phyloP scores from a whole-genome alignment of 2,888 invertebrate species.

The Terebella lapidaria region DNA sequence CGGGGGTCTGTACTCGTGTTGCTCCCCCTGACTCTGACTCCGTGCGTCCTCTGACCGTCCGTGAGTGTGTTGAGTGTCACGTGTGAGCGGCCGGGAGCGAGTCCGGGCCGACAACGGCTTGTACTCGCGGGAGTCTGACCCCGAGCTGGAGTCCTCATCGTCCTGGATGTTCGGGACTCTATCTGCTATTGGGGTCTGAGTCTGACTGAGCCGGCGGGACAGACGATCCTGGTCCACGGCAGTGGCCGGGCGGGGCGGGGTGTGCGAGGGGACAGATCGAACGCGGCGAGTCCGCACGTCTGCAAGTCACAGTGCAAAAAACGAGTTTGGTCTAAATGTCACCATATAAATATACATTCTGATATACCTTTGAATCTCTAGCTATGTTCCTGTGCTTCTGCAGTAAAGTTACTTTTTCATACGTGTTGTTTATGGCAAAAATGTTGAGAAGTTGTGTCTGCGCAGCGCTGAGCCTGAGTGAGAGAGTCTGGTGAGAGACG shows the following conservation, averaged over 20 bases:
- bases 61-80: background rate
- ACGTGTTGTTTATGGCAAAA: too few species aligned
- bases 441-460: too few species aligned
- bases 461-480: too few species aligned
- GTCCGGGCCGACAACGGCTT: background rate
- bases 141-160: background rate
- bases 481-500: too few species aligned
- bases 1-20: background rate
- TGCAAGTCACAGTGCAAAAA: too few species aligned
- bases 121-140: background rate
- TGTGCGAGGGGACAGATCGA: too few species aligned
- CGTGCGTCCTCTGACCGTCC: background rate
- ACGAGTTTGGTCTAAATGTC: too few species aligned
- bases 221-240: background rate
- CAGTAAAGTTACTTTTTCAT: too few species aligned
- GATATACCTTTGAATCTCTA: too few species aligned
- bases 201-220: background rate
- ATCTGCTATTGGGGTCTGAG: background rate
- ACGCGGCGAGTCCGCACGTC: too few species aligned
- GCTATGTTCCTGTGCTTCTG: too few species aligned
- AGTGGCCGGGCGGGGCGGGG: background rate
- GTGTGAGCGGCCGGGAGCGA: background rate
- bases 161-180: background rate
- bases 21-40: background rate
- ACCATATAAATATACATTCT: too few species aligned